Evolutionary conservation across 2,113 vertebrate genomes (phyloP).

Genomic region (Plecturocebus donacophilus): DNA sequence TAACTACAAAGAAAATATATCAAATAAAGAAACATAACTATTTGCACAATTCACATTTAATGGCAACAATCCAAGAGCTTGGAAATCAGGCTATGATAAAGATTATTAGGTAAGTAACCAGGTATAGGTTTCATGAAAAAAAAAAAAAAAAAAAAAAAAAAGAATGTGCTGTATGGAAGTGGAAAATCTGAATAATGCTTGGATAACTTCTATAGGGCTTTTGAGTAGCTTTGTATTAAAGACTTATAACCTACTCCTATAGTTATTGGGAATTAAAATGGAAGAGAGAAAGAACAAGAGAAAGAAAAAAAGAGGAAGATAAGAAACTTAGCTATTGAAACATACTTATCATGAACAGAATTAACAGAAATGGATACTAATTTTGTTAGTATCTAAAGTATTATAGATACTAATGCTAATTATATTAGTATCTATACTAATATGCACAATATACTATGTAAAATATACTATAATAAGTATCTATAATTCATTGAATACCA

Average conservation of each 20-base stretch:
- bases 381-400: background rate
- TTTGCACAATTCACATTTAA: constrained; percentile 28
- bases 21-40: background rate
- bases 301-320: no score
- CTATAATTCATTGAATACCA: background rate
- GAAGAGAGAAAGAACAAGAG: background rate
- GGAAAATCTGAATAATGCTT: background rate
- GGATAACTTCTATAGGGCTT: background rate
- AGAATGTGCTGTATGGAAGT: background rate
- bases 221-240: background rate
- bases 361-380: background rate
- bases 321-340: background rate
- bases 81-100: background rate
- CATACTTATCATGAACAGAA: background rate
- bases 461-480: no score
- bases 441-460: no score
- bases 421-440: background rate
- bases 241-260: background rate
- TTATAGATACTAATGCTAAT: background rate
- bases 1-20: background rate
- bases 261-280: background rate
- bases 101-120: constrained; percentile 3
- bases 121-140: background rate
- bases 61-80: background rate
- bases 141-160: background rate